Evolutionary conservation across 2,113 vertebrate genomes (phyloP), one percentile per base, ranked within the genome.

Genomic region (Zeus faber): DNA sequence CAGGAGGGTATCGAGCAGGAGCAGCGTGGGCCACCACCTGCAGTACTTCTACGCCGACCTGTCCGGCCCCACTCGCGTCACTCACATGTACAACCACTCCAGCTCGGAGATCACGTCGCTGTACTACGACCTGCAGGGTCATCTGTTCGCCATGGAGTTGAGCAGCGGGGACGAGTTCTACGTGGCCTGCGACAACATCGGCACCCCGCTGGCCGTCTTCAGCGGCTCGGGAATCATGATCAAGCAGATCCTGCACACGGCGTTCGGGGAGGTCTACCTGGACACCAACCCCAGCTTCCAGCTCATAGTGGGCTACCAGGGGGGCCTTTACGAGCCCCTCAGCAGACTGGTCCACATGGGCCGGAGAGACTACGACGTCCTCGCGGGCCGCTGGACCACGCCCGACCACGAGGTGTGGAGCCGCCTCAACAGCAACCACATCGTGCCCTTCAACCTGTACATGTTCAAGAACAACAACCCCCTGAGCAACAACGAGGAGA

Each of bases 401-500:
- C 96, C 97, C 0, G 87, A 98, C 82, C 94, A 94, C 0, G 90
- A 93, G 4, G 76, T 97, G 41, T 99, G 97, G 97, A 94, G 94
- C 62, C 90, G 89, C 1, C 88, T 99, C 29, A 96, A 92, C 74
- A 92, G 88, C 73, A 91, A 86, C 86, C 94, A 89, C 78, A 89
- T 98, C 7, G 90, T 95, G 82, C 97, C 97, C 13, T 99, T 99
- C 83, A 99, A 98, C 80, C 81, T 99, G 60, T 99, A 99, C 66
- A 97, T 98, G 96, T 99, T 99, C 84, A 98, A 98, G 85, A 98
- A 95, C 74, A 99, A 99, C 89, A 98, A 99, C 51, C 97, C 97
- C 7, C 91, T 98, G 67, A 98, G 94, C 88, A 94, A 94, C 80
- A 87, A 90, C n/a, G 92, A 95, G 78, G 96, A 98, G 82, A 95